phyloP scores from a whole-genome alignment of 92 coral and sea anemone genomes.

The Nematostella vectensis region DNA sequence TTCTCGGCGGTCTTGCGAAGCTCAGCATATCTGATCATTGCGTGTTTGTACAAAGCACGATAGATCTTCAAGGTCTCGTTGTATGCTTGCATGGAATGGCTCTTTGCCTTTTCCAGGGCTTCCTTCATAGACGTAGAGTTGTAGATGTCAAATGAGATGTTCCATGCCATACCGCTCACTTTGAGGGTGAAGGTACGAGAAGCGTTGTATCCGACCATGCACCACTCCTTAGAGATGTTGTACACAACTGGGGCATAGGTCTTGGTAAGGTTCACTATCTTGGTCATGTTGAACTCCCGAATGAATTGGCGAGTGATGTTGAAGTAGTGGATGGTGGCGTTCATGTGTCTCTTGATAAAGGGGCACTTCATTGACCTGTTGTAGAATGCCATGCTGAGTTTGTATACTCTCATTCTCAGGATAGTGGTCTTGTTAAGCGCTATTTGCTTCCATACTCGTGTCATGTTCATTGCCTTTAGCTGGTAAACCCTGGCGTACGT shows the following conservation, averaged over 20 bases:
- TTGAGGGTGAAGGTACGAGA: conserved; percentile 49
- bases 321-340: conserved; percentile 37
- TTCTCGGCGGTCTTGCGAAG: conserved; percentile 34
- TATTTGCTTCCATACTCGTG: conserved; percentile 14
- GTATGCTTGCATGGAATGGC: conserved; percentile 38
- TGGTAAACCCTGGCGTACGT: conserved; percentile 26
- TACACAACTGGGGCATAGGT: conserved; percentile 39
- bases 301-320: conserved; percentile 32
- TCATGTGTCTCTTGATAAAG: conserved; percentile 18
- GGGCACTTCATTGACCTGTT: conserved; percentile 33
- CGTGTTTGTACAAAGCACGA: conserved; percentile 20
- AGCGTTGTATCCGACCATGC: conserved; percentile 24
- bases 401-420: conserved; percentile 14
- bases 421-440: conserved; percentile 42
- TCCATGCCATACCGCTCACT: conserved; percentile 28
- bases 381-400: conserved; percentile 22
- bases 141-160: conserved; percentile 46
- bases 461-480: conserved; percentile 15
- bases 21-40: conserved; percentile 33
- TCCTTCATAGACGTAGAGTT: conserved; percentile 43
- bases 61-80: conserved; percentile 39
- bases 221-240: conserved; percentile 42
- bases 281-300: conserved; percentile 26
- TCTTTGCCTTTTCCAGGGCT: conserved; percentile 31
- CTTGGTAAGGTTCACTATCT: conserved; percentile 34